Evolutionary conservation across 2,113 vertebrate species (phyloP).

Genomic region (Equus quagga): DNA sequence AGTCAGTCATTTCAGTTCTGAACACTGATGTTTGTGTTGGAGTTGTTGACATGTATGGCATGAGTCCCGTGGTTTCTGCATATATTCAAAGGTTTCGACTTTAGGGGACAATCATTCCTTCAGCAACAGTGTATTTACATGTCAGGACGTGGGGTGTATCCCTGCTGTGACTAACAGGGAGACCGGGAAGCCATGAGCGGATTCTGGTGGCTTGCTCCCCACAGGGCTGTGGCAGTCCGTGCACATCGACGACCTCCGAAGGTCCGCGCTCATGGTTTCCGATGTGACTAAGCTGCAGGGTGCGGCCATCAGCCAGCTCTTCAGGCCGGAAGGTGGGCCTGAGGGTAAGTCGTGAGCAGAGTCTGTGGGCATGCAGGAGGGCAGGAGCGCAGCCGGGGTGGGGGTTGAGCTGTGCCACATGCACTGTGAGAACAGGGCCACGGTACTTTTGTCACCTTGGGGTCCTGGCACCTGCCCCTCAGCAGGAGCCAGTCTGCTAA

Average conservation of each 20-base stretch:
- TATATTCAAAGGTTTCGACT: not conserved
- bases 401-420: accelerated
- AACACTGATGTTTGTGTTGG: accelerated
- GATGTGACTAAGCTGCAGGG: constrained; percentile 93
- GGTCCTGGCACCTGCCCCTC: not conserved
- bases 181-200: accelerated
- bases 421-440: accelerated
- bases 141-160: accelerated
- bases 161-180: not conserved
- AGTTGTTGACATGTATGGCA: accelerated
- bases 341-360: constrained; percentile 80
- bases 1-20: not conserved
- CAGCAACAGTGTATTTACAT: too few relatives aligned
- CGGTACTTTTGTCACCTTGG: accelerated
- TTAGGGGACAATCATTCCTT: not conserved
- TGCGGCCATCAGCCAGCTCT: constrained; percentile 94
- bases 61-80: not conserved
- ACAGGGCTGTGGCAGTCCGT: constrained; percentile 95
- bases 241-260: constrained; percentile 96
- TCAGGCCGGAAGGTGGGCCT: constrained; percentile 77
- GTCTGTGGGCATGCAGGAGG: accelerated
- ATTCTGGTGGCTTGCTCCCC: not conserved
- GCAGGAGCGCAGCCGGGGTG: accelerated
- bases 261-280: constrained; percentile 91
- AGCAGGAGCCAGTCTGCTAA: accelerated